phyloP scores from a whole-genome alignment of 2,888 invertebrate species.

The Dryobota labecula region DNA sequence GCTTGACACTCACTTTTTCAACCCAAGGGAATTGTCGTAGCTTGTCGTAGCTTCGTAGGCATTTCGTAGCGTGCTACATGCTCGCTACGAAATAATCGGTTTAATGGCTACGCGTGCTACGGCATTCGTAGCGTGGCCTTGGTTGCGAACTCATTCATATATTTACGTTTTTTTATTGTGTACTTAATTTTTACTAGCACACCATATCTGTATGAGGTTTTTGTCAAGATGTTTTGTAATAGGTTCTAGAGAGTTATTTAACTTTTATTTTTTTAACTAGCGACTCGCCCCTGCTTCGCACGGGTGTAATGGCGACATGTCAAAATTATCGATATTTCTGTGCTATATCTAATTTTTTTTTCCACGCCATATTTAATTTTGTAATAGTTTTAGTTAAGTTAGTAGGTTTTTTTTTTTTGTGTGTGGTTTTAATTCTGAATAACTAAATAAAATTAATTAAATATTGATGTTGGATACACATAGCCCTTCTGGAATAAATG shows the following conservation, averaged over 20 bases:
- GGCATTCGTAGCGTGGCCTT: constrained; percentile 45
- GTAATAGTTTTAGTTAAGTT: no score
- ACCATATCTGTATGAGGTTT: neutral
- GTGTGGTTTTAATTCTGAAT: no score
- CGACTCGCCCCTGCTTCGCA: neutral
- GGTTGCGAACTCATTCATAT: constrained; percentile 26
- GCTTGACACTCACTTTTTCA: constrained; percentile 39
- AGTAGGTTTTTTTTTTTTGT: no score
- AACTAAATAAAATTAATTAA: no score
- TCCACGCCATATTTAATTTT: no score
- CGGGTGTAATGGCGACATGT: neutral
- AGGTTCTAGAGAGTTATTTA: no score
- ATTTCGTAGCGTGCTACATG: constrained; percentile 50
- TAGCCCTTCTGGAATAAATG: no score
- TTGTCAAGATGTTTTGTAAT: no score
- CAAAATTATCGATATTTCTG: no score
- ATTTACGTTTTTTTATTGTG: constrained; percentile 19
- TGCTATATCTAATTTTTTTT: no score
- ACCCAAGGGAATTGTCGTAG: constrained; percentile 33
- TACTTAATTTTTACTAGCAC: neutral
- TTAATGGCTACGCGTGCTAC: constrained; percentile 42
- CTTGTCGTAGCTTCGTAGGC: constrained; percentile 32
- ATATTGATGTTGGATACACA: no score
- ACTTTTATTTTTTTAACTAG: neutral
- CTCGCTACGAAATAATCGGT: constrained; percentile 38